Evolutionary conservation across 2,888 invertebrate species (phyloP).

Genomic region (Volucella zonaria): DNA sequence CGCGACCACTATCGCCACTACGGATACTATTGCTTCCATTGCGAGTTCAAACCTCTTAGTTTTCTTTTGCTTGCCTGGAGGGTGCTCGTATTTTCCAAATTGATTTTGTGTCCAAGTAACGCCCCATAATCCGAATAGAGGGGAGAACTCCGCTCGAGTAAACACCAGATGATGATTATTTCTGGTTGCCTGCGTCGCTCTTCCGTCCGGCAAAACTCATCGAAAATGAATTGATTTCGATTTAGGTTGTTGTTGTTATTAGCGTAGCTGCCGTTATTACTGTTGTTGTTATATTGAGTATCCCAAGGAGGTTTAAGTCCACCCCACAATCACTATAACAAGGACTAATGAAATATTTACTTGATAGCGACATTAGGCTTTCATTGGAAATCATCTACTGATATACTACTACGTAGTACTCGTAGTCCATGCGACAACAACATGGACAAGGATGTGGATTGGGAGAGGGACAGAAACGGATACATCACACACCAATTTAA

Average conservation of each 20-base stretch:
- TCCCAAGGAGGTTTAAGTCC: conserved; percentile 35
- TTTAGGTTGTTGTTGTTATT: conserved; percentile 38
- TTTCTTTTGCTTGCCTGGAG: conserved; percentile 14
- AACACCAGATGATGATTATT: conserved; percentile 66
- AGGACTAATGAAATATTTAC: conserved; percentile 69
- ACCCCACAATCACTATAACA: conserved; percentile 57
- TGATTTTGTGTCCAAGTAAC: conserved; percentile 66
- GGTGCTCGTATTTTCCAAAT: conserved; percentile 48
- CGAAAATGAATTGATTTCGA: conserved; percentile 70
- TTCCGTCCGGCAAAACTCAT: conserved; percentile 39
- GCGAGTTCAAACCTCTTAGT: conserved; percentile 26
- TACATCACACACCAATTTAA: neutral
- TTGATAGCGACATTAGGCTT: conserved; percentile 64
- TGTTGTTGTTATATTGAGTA: conserved; percentile 44
- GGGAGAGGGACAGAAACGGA: too few relatives aligned
- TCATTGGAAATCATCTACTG: conserved; percentile 58
- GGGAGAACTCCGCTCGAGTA: conserved; percentile 39
- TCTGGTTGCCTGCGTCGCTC: conserved; percentile 18
- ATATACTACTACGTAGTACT: conserved; percentile 11
- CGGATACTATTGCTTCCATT: neutral
- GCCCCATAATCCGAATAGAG: conserved; percentile 42
- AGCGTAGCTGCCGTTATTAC: too few relatives aligned
- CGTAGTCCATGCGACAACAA: conserved; percentile 33
- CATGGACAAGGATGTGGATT: too few relatives aligned
- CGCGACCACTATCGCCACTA: conserved; percentile 11